Percentiles rank a stretch among this genome's conserved stretches.
Conservation (phyloP, 53 echinoderm and acorn worm genomes). For the Henricia sp. region DNA sequence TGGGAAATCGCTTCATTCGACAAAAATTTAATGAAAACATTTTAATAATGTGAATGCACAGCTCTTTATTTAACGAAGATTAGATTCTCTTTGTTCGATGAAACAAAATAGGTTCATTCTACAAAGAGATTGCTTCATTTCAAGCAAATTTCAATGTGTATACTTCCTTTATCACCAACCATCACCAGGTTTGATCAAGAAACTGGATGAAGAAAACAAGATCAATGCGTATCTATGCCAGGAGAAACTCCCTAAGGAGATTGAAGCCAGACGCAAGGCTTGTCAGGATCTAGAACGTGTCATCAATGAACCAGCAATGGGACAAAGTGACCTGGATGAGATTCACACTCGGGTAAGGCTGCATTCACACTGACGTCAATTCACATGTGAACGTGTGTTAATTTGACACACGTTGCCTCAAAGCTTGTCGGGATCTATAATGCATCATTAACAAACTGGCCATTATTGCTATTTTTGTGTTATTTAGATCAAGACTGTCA, state of each 20-base stretch:
- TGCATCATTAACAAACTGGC: too few species aligned
- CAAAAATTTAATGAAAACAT: too few species aligned
- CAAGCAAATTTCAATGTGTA: not conserved
- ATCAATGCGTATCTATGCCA: conserved; percentile 96
- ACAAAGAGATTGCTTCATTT: not conserved
- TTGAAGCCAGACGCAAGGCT: conserved; percentile 78
- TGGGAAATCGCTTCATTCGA: too few species aligned
- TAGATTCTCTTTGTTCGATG: too few species aligned
- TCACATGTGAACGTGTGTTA: too few species aligned
- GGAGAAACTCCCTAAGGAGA: conserved; percentile 94
- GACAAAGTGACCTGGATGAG: conserved; percentile 90
- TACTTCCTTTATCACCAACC: too few species aligned
- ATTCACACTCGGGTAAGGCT: conserved; percentile 75
- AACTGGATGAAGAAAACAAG: conserved; percentile 96
- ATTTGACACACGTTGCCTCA: not conserved
- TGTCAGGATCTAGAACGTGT: conserved; percentile 91
- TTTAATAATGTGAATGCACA: too few species aligned
- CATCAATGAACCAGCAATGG: conserved; percentile 97
- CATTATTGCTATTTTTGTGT: not conserved
- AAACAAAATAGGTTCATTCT: not conserved
- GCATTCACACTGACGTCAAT: too few species aligned
- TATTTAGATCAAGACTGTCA: conserved; percentile 47
- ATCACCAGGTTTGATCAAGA: conserved; percentile 83
- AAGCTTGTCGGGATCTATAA: not conserved
- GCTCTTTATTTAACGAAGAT: too few species aligned